Evolutionary conservation across 2,797 vertebrate species (phyloP).

Genomic region (Dallia pectoralis): DNA sequence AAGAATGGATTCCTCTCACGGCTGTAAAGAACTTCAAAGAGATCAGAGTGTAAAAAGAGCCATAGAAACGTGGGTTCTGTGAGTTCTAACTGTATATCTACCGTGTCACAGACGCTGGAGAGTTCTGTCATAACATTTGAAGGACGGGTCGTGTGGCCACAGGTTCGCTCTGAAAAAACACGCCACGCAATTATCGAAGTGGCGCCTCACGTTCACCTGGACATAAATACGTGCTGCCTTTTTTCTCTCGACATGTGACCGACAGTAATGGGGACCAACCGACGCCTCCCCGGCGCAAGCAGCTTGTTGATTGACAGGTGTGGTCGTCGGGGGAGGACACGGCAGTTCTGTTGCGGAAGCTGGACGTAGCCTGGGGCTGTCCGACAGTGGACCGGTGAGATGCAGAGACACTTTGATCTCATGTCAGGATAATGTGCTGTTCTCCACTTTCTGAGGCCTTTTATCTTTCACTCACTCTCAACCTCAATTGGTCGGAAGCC

Average conservation of each 20-base stretch:
- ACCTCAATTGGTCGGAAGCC: not conserved
- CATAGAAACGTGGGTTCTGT: too few species aligned
- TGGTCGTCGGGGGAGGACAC: not conserved
- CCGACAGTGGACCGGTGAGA: conserved; percentile 8
- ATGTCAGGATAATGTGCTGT: conserved; percentile 23
- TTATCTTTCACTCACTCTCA: not conserved
- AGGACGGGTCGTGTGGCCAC: too few species aligned
- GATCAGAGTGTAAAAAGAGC: too few species aligned
- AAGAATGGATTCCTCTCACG: too few species aligned
- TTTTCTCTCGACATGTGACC: not conserved
- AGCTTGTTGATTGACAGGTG: conserved; percentile 16
- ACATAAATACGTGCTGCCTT: too few species aligned
- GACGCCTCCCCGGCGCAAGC: not conserved
- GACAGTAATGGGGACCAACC: not conserved
- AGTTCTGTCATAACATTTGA: too few species aligned
- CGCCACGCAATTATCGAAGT: too few species aligned
- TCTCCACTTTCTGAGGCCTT: conserved; percentile 32
- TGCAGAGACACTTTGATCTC: conserved; percentile 42
- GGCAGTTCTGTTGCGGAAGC: not conserved
- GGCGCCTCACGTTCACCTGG: too few species aligned
- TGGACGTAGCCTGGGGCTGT: conserved; percentile 5
- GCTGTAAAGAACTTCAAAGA: too few species aligned
- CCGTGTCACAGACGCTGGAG: too few species aligned
- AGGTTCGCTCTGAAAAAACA: too few species aligned
- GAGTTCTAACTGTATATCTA: too few species aligned